A percentile compares a stretch with the other conserved stretches of the same genome.
phyloP scores from a whole-genome alignment of 2,113 vertebrate species.

The Erythrocercus mccallii region DNA sequence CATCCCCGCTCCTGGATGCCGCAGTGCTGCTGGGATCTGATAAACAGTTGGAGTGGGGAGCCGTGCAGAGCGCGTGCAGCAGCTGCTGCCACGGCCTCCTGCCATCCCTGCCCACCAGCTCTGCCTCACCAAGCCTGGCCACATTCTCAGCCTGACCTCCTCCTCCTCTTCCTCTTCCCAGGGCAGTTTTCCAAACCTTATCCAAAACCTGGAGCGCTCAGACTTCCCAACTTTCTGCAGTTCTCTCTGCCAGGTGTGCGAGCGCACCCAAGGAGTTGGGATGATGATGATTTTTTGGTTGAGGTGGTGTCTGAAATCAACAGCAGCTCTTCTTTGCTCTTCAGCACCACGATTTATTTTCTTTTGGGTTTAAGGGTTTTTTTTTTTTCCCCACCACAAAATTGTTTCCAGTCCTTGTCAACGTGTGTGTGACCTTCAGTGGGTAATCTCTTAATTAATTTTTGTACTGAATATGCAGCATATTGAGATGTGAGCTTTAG shows the following conservation, averaged over 20 bases:
- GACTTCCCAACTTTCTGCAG: background rate
- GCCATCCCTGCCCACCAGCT: background rate
- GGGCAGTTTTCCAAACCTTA: background rate
- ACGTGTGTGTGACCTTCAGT: constrained; percentile 19
- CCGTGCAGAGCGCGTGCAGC: constrained; percentile 33
- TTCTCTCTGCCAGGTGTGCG: accelerated
- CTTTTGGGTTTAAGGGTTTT: background rate
- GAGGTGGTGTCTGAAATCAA: background rate
- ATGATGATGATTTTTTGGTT: background rate
- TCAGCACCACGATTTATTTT: background rate
- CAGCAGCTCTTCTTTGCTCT: accelerated
- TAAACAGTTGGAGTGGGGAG: constrained; percentile 49
- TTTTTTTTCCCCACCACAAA: background rate
- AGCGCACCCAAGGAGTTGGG: background rate
- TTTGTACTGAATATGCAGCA: background rate
- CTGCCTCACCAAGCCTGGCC: background rate
- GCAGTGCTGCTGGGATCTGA: constrained; percentile 64
- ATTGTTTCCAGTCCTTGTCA: background rate
- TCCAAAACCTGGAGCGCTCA: accelerated
- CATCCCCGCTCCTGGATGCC: constrained; percentile 64
- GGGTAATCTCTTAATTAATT: constrained; percentile 26
- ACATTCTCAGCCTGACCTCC: background rate
- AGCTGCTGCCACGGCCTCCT: background rate
- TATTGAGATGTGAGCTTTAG: constrained; percentile 7
- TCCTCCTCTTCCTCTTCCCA: background rate